phyloP scores from a whole-genome alignment of 2,113 vertebrate species.

The Lichenostomus cassidix region DNA sequence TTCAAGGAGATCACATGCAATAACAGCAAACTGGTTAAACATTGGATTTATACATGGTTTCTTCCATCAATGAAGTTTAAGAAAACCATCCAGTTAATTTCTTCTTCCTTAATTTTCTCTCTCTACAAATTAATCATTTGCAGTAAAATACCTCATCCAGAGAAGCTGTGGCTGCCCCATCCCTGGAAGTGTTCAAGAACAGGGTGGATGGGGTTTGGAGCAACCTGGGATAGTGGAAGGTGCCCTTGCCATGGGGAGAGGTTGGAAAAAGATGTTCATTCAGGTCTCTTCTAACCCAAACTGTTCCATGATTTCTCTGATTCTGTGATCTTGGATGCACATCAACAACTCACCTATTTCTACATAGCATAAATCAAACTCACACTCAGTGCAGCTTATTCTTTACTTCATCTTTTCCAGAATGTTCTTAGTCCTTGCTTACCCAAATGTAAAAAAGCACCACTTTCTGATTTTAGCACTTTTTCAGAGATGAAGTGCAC shows the following conservation, averaged over 20 bases:
- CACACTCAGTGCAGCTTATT: background rate
- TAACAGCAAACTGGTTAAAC: background rate
- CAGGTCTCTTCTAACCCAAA: background rate
- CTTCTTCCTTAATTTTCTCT: background rate
- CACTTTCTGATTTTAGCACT: background rate
- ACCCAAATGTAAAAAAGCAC: background rate
- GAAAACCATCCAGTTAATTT: background rate
- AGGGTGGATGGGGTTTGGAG: background rate
- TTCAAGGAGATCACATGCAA: background rate
- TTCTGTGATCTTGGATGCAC: background rate
- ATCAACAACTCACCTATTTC: background rate
- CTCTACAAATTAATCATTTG: background rate
- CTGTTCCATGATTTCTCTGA: background rate
- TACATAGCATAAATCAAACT: background rate
- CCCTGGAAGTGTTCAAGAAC: background rate
- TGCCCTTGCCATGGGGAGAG: background rate
- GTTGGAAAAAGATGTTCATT: background rate
- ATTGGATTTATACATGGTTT: background rate
- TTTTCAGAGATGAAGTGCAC: background rate
- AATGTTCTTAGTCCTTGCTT: background rate
- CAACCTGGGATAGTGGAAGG: background rate
- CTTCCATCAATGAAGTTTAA: background rate
- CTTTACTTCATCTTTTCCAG: background rate
- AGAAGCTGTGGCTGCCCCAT: background rate
- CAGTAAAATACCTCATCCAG: background rate